A percentile compares a stretch with the other conserved stretches of the same genome.
phyloP scores from a whole-genome alignment of 2,888 invertebrate genomes.

The Acleris holmiana region DNA sequence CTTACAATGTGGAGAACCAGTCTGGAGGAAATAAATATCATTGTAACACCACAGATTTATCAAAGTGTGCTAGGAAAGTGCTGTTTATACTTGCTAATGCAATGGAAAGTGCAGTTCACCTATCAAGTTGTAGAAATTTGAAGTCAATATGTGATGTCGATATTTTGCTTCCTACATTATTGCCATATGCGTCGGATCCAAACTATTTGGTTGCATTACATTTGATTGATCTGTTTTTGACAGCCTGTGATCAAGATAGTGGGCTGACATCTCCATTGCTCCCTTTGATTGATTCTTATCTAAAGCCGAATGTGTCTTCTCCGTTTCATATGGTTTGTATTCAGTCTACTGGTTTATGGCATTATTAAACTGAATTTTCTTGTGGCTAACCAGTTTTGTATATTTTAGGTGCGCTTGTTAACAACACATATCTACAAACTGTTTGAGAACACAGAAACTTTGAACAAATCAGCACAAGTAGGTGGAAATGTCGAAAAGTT shows the following conservation, averaged over 20 bases:
- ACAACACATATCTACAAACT: conserved; percentile 90
- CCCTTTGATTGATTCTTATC: conserved; percentile 73
- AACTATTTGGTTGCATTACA: conserved; percentile 79
- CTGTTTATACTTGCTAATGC: conserved; percentile 84
- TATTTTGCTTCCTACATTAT: conserved; percentile 66
- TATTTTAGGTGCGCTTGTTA: conserved; percentile 86
- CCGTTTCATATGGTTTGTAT: conserved; percentile 87
- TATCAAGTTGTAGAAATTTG: conserved; percentile 76
- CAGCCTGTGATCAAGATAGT: conserved; percentile 76
- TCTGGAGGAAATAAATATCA: conserved; percentile 58
- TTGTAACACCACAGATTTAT: conserved; percentile 60
- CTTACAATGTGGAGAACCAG: conserved; percentile 63
- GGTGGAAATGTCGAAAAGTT: conserved; percentile 72
- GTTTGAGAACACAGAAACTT: conserved; percentile 84
- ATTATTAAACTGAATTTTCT: no score
- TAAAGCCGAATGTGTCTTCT: conserved; percentile 87
- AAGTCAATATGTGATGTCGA: conserved; percentile 74
- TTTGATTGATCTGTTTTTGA: conserved; percentile 81
- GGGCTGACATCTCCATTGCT: conserved; percentile 71
- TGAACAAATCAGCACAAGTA: conserved; percentile 66
- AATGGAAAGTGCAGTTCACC: conserved; percentile 85
- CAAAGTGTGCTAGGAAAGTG: conserved; percentile 68
- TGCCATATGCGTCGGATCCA: conserved; percentile 73
- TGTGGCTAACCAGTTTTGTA: not conserved
- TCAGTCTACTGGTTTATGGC: not conserved